These are phyloP conservation scores for Sparus aurata DNA, from an alignment of 2,797 vertebrate genomes.

Conservation along the genomic window DNA sequence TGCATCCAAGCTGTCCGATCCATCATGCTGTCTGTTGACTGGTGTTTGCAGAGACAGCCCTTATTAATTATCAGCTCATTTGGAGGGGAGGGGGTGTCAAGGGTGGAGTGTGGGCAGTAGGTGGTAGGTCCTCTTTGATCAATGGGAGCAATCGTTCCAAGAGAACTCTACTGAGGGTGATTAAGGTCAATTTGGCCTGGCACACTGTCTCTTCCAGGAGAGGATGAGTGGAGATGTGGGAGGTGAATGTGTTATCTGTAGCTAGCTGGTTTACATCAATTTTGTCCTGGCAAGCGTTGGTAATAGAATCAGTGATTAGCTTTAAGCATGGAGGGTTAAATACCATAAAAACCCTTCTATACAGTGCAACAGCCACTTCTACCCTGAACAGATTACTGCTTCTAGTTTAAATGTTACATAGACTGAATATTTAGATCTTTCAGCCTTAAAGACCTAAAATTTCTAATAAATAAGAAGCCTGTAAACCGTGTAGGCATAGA, in stretches of 20 bases:
- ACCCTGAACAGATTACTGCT: background rate
- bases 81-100: conserved; percentile 56
- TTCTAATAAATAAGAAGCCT: background rate
- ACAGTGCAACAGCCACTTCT: background rate
- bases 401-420: background rate
- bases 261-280: conserved; percentile 33
- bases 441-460: background rate
- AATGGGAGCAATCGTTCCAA: conserved; percentile 71
- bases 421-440: background rate
- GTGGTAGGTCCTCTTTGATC: conserved; percentile 73
- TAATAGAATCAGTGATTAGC: conserved; percentile 11
- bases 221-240: conserved; percentile 30
- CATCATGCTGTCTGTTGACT: conserved; percentile 85
- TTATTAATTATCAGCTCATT: conserved; percentile 90
- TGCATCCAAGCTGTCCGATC: conserved; percentile 83
- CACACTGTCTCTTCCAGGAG: conserved; percentile 50
- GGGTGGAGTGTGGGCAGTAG: conserved; percentile 55
- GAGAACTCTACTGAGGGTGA: conserved; percentile 74
- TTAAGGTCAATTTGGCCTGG: conserved; percentile 73
- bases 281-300: conserved; percentile 8
- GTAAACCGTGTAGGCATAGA: background rate
- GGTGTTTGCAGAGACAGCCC: conserved; percentile 83
- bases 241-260: conserved; percentile 35
- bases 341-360: background rate
- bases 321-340: conserved; percentile 2